Base-by-base conservation (phyloP, 1,140 invertebrate genomes). In the Zaprionus ornatus region DNA sequence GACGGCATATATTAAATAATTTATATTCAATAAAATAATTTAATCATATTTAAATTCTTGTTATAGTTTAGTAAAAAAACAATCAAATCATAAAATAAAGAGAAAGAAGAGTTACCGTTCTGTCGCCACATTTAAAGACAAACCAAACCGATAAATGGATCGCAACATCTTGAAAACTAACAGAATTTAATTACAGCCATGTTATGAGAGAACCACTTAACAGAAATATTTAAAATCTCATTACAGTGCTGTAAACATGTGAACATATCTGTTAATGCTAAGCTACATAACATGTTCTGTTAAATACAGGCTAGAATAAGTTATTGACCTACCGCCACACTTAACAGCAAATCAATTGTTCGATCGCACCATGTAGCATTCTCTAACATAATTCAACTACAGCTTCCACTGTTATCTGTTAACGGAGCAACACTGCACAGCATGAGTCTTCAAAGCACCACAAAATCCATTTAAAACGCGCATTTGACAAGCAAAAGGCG, bases 401-500 rank as follows among this genome's bases (percentile, higher is more conserved):
- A 3, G 10, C 15, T 15, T 35, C 52, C 61, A 57, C 40, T 66
- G 52, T 50, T 40, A 27, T 21, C 45, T 23, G 13, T 29, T 4
- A 6, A 56, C 35, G 40, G 19, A 21, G 23, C 25, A 42, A 42
- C 17, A 21, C 21, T 5, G n/a, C 35, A 48, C 25, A 7, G 37
- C 32, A 32, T n/a, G n/a, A 52, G 23, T 45, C 35, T n/a, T 29
- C 25, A 21, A 15, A 45, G 59, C 52, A 60, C 13, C 50, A 42
- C 32, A 63, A 57, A 72, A 50, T 56, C 29, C 29, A 76, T 17
- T 66, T 52, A 60, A 80, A 74, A 32, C 21, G 48, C 60, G 56
- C 72, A 65, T 73, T 81, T 82, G 74, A 75, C 79, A 85, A 45
- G 60, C 67, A 85, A 85, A 85, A 72, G 78, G 82, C 64, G 71